A percentile compares a stretch with the other conserved stretches of the same genome.
Evolutionary conservation across 2,113 vertebrate genomes (phyloP).

Genomic region (Poicephalus meyeri): DNA sequence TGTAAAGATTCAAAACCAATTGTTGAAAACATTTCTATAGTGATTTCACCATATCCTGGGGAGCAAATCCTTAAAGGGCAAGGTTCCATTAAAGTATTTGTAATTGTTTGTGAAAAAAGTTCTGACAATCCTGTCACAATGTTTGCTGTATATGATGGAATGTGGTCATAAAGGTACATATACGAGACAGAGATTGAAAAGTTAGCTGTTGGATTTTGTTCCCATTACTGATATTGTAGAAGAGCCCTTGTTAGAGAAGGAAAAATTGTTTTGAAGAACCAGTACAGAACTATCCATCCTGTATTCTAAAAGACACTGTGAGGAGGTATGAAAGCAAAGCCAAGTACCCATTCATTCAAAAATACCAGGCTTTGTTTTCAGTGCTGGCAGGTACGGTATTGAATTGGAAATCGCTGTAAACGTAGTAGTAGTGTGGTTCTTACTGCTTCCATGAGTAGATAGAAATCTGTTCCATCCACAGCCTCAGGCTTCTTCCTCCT

Average conservation of each 20-base stretch:
- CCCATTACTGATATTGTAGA: neutral
- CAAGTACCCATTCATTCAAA: neutral
- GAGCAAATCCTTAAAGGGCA: neutral
- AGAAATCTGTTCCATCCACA: neutral
- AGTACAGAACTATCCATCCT: neutral
- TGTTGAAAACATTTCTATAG: neutral
- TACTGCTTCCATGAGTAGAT: neutral
- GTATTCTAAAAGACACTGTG: neutral
- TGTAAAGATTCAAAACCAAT: neutral
- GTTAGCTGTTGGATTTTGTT: neutral
- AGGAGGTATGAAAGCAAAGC: neutral
- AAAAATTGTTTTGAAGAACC: neutral
- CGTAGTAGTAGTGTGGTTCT: neutral
- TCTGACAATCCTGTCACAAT: neutral
- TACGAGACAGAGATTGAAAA: neutral
- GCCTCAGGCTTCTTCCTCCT: constrained; percentile 11
- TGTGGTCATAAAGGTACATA: neutral
- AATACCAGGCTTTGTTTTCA: neutral
- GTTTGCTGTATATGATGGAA: neutral
- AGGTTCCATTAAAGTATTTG: neutral
- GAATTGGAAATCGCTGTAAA: neutral
- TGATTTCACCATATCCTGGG: neutral
- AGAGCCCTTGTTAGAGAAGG: neutral
- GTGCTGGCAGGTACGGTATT: neutral
- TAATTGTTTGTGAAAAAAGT: neutral